Evolutionary conservation across 2,797 vertebrate species (phyloP).

Genomic region (Taeniopygia guttata): DNA sequence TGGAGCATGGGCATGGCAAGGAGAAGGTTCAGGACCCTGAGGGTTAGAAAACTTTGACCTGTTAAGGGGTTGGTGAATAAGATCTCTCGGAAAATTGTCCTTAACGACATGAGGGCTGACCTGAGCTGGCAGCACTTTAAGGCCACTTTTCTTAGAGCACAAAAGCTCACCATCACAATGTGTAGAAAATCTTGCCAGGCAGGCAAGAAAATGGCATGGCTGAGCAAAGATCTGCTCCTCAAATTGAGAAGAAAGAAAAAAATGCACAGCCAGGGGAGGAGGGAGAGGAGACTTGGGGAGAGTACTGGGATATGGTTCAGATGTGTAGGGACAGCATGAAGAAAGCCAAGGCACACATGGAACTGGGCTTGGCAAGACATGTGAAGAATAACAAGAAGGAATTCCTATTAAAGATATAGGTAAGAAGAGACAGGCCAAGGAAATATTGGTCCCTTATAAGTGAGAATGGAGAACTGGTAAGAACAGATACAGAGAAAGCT

Average conservation of each 20-base stretch:
- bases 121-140: too few relatives aligned
- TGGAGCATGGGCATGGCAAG: neutral
- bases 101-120: too few relatives aligned
- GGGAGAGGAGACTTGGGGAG: neutral
- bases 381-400: neutral
- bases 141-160: too few relatives aligned
- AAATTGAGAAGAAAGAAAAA: too few relatives aligned
- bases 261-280: neutral
- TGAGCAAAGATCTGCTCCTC: too few relatives aligned
- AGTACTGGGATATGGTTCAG: neutral
- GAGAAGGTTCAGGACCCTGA: neutral
- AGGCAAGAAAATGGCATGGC: too few relatives aligned
- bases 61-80: neutral
- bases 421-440: neutral
- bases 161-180: too few relatives aligned
- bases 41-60: accelerated
- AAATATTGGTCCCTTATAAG: neutral
- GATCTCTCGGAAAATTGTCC: too few relatives aligned
- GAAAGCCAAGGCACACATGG: neutral
- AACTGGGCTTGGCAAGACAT: neutral
- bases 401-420: neutral
- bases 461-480: neutral
- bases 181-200: too few relatives aligned
- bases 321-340: neutral
- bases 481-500: neutral